These are phyloP conservation scores for Dufourea novaeangliae DNA, from an alignment of 1,140 invertebrate genomes.

Conservation along the genomic window DNA sequence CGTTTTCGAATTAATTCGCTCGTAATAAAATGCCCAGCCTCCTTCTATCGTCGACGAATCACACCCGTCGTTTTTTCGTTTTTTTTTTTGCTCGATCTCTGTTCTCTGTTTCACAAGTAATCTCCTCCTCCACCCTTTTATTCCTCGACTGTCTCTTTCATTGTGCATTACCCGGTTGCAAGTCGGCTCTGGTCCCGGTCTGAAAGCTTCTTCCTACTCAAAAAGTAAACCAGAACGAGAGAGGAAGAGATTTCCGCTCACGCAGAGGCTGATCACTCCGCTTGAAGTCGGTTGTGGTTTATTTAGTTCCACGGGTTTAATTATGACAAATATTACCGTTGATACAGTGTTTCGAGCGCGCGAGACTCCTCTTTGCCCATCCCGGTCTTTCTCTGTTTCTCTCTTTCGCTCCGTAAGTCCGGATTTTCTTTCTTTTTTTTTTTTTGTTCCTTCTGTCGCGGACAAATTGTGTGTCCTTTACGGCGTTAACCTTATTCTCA, in stretches of 20 bases:
- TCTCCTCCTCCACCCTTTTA: too few species aligned
- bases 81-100: too few species aligned
- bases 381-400: neutral
- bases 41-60: neutral
- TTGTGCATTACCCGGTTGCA: neutral
- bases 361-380: neutral
- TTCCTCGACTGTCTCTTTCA: neutral
- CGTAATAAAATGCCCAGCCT: constrained; percentile 28
- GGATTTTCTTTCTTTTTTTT: constrained; percentile 38
- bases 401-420: neutral
- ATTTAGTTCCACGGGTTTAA: constrained; percentile 36
- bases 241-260: too few species aligned
- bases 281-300: constrained; percentile 1
- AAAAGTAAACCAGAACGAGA: neutral
- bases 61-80: too few species aligned
- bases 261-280: neutral
- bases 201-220: constrained; percentile 12
- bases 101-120: neutral
- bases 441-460: constrained; percentile 45
- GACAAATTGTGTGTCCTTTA: constrained; percentile 65
- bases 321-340: constrained; percentile 45
- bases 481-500: constrained; percentile 63
- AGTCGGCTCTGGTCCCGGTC: neutral
- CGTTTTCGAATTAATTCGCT: constrained; percentile 44
- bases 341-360: constrained; percentile 26